Conservation (phyloP, 2,113 vertebrate genomes). For the Thryonomys swinderianus region DNA sequence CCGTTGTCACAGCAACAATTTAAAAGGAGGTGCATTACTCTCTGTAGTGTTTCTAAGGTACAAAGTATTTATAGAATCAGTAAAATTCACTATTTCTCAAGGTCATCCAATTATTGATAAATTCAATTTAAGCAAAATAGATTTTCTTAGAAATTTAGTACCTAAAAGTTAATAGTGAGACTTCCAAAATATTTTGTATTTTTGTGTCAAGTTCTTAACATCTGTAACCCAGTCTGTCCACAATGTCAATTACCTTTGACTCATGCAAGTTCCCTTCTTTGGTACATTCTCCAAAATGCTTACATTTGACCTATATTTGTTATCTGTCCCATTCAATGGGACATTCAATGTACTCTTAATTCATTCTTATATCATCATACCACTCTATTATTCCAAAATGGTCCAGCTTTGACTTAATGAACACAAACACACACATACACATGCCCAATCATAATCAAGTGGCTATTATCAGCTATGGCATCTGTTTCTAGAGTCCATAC, state of each 20-base stretch:
- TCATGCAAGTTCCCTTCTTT: background rate
- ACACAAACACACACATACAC: background rate
- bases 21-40: background rate
- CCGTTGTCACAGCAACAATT: background rate
- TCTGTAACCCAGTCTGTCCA: background rate
- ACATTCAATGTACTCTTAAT: background rate
- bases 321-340: background rate
- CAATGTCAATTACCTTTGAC: background rate
- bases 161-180: background rate
- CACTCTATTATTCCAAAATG: background rate
- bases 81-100: background rate
- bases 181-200: background rate
- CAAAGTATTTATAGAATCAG: background rate
- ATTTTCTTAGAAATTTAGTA: background rate
- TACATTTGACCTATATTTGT: background rate
- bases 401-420: background rate
- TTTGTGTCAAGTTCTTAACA: background rate
- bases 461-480: background rate
- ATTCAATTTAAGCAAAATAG: background rate
- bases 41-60: background rate
- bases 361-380: background rate
- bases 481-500: background rate
- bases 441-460: background rate
- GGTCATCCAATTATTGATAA: background rate
- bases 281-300: background rate